Percentiles rank a stretch among this genome's conserved stretches.
These are phyloP conservation scores for Psophia crepitans DNA, from an alignment of 2,113 vertebrate genomes.

Conservation along the genomic window DNA sequence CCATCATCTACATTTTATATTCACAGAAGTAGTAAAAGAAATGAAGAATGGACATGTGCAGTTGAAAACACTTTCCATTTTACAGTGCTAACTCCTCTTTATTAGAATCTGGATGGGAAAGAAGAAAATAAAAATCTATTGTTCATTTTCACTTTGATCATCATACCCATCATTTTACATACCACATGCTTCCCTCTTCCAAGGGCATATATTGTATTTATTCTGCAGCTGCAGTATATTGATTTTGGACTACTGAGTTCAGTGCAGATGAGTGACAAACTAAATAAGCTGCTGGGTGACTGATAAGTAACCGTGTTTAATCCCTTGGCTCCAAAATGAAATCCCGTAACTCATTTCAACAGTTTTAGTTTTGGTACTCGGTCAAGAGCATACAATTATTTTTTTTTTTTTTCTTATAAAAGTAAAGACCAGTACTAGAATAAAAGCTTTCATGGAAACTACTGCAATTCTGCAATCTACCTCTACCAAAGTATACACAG, in stretches of 20 bases:
- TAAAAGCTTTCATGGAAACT: neutral
- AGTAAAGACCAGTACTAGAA: neutral
- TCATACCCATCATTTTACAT: constrained; percentile 16
- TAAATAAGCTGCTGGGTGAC: neutral
- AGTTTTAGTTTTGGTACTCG: neutral
- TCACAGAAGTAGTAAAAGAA: neutral
- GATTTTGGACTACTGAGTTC: constrained; percentile 24
- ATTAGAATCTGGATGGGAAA: neutral
- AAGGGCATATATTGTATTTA: neutral
- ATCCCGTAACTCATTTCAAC: neutral
- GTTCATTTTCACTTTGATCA: constrained; percentile 33
- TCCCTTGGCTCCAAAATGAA: constrained; percentile 23
- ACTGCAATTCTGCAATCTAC: neutral
- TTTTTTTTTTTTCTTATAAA: neutral
- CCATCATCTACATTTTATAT: neutral
- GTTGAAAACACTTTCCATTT: neutral
- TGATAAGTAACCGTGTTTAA: neutral
- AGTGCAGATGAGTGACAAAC: neutral
- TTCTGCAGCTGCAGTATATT: neutral
- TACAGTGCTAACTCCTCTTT: neutral
- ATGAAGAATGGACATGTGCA: neutral
- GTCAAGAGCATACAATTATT: neutral
- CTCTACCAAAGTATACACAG: neutral
- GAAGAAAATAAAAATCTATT: constrained; percentile 35
- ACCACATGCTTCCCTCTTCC: constrained; percentile 19